phyloP scores from a whole-genome alignment of 2,888 invertebrate species.

The Lacanobia oleracea region DNA sequence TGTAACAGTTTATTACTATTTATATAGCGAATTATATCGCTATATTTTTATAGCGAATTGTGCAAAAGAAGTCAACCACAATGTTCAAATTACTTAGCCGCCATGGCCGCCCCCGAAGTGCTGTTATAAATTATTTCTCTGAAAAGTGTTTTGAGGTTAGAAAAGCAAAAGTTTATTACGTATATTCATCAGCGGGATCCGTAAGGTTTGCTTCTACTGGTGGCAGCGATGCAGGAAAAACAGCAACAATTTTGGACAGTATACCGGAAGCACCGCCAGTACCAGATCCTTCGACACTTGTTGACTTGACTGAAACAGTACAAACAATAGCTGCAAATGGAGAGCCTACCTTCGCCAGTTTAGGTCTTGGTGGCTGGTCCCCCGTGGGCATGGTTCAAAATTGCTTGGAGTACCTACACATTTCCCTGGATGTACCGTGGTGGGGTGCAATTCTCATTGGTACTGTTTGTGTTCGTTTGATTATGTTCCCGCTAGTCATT shows the following conservation, averaged over 20 bases:
- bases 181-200: constrained; percentile 82
- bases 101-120: constrained; percentile 81
- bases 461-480: constrained; percentile 94
- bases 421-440: constrained; percentile 96
- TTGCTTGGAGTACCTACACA: constrained; percentile 95
- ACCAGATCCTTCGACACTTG: constrained; percentile 79
- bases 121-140: constrained; percentile 81
- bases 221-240: constrained; percentile 76
- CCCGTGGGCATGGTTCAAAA: constrained; percentile 96
- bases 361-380: constrained; percentile 96
- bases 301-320: constrained; percentile 80
- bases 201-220: constrained; percentile 83
- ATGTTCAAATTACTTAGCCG: constrained; percentile 87
- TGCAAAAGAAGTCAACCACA: constrained; percentile 60
- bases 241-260: constrained; percentile 74
- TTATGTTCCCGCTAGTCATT: constrained; percentile 96
- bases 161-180: constrained; percentile 84
- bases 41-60: constrained; percentile 11
- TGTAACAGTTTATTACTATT: constrained; percentile 36
- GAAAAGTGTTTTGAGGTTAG: constrained; percentile 88
- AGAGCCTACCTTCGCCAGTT: constrained; percentile 94
- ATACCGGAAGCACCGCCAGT: constrained; percentile 88
- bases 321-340: constrained; percentile 89
- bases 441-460: constrained; percentile 96
- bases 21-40: constrained; percentile 3